Conservation (phyloP, 30 jellyfish, hydroid and myxozoan genomes). For the Calvadosia cruxmelitensis region DNA sequence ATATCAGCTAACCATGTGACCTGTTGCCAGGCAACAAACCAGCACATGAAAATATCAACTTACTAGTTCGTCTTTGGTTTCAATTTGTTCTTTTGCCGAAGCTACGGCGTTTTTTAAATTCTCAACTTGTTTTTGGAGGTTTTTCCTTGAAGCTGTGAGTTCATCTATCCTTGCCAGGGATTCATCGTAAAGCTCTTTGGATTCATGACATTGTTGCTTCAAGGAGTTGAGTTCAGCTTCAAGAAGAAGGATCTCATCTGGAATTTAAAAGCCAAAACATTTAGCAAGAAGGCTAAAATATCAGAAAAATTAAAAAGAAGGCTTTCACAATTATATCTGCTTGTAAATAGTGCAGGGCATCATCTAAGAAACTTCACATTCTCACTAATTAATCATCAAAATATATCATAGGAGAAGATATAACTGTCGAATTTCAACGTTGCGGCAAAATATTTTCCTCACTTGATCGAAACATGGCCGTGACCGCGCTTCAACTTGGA, state of each 20-base stretch:
- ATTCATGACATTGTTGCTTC: constrained; percentile 11
- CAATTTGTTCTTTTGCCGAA: background rate
- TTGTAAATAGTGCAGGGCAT: background rate
- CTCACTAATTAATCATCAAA: too few species aligned
- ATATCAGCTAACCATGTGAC: too few species aligned
- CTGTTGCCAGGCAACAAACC: too few species aligned
- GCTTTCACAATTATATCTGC: background rate
- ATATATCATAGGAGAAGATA: too few species aligned
- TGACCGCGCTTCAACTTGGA: too few species aligned
- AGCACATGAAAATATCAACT: constrained; percentile 1
- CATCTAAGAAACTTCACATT: too few species aligned
- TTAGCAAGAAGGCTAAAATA: background rate
- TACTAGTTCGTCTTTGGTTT: constrained; percentile 41
- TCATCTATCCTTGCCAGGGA: background rate
- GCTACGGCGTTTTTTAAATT: constrained; percentile 9
- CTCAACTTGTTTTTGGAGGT: constrained; percentile 7
- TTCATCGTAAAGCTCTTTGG: constrained; percentile 8
- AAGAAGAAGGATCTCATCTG: constrained; percentile 28
- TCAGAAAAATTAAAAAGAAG: background rate
- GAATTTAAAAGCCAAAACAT: background rate
- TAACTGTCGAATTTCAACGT: too few species aligned
- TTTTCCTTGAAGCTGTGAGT: constrained; percentile 5
- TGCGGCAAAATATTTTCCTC: too few species aligned
- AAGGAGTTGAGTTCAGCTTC: constrained; percentile 26
- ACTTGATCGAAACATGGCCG: too few species aligned